These are phyloP conservation scores for Plebejus melissa DNA, from an alignment of 2,888 invertebrate species.

Conservation along the genomic window DNA sequence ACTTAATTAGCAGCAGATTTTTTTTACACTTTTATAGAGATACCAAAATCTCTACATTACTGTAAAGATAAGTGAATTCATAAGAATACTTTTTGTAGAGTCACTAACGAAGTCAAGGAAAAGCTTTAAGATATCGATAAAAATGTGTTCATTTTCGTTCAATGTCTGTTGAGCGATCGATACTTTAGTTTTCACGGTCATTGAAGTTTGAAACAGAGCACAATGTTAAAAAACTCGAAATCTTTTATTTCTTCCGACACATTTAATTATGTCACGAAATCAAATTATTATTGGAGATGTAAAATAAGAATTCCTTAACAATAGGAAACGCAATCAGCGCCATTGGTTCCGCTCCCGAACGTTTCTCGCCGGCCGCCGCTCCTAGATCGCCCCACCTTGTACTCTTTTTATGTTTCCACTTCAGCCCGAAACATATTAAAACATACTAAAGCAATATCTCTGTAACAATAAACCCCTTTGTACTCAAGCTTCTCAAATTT, in stretches of 20 bases:
- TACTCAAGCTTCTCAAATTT: slow-evolving; percentile 70
- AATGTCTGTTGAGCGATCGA: background rate
- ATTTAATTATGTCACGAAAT: slow-evolving; percentile 57
- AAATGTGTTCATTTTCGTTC: background rate
- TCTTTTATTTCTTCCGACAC: slow-evolving; percentile 43
- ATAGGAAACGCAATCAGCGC: slow-evolving; percentile 70
- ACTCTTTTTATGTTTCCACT: slow-evolving; percentile 7
- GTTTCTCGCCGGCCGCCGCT: slow-evolving; percentile 32
- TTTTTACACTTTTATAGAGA: too few relatives aligned
- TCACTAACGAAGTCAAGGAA: background rate
- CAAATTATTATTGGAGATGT: slow-evolving; percentile 33
- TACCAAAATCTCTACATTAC: too few relatives aligned
- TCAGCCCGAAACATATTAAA: slow-evolving; percentile 15
- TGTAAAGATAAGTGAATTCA: too few relatives aligned
- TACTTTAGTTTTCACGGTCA: background rate
- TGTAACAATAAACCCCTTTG: slow-evolving; percentile 45
- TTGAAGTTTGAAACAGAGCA: background rate
- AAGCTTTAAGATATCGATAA: background rate
- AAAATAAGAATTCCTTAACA: slow-evolving; percentile 58
- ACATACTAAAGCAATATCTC: slow-evolving; percentile 13
- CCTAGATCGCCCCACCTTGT: background rate
- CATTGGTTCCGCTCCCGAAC: slow-evolving; percentile 60
- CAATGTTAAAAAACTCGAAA: background rate
- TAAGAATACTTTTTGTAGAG: background rate
- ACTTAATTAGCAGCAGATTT: too few relatives aligned